phyloP scores from a whole-genome alignment of 2,113 vertebrate species.

The Mixornis gularis region DNA sequence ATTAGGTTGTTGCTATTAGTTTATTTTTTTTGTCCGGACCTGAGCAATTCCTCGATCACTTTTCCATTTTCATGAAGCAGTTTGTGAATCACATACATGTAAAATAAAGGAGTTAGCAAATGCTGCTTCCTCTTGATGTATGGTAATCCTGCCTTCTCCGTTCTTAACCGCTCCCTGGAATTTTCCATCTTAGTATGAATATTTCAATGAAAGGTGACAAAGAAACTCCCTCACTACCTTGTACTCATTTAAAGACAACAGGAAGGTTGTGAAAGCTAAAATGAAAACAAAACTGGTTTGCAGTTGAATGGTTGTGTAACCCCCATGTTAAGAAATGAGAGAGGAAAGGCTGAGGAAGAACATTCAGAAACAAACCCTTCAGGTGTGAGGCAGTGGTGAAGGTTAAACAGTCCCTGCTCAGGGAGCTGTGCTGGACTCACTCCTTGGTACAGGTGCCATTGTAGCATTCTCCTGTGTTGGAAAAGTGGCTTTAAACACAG shows the following conservation, averaged over 20 bases:
- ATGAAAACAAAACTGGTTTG: background rate
- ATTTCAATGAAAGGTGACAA: background rate
- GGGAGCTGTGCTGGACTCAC: background rate
- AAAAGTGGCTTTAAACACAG: background rate
- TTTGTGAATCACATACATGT: background rate
- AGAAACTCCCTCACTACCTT: background rate
- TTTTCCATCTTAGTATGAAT: background rate
- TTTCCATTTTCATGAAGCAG: background rate
- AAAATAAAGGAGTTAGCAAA: background rate
- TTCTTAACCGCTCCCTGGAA: background rate
- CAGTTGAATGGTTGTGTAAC: background rate
- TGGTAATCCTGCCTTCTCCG: background rate
- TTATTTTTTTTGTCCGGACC: background rate
- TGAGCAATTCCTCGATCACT: background rate
- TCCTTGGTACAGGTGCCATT: background rate
- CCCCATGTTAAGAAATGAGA: background rate
- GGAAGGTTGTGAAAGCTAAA: background rate
- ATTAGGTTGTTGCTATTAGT: background rate
- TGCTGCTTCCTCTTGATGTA: background rate
- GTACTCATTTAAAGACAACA: background rate
- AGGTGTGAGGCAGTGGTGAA: background rate
- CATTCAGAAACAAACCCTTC: background rate
- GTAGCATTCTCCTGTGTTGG: too few relatives aligned
- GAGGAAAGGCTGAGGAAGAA: background rate
- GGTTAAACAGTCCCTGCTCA: background rate